Percentiles rank a stretch among this genome's conserved stretches.
These are phyloP conservation scores for Hippopotamus amphibius DNA, from an alignment of 2,113 vertebrate species.

Conservation along the genomic window DNA sequence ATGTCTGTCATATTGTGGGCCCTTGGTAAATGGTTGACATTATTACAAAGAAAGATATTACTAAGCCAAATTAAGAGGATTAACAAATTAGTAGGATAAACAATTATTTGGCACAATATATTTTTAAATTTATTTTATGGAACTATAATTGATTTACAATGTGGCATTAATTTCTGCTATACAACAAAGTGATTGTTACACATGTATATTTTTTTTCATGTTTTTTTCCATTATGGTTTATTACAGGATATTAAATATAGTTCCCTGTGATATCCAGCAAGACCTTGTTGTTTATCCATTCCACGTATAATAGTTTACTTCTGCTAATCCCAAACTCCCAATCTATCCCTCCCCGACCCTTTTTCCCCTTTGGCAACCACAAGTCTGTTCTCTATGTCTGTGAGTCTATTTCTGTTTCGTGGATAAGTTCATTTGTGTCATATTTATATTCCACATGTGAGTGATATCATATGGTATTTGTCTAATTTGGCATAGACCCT, in stretches of 20 bases:
- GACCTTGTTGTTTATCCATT: not conserved
- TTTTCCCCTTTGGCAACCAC: not conserved
- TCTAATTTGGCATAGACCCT: not conserved
- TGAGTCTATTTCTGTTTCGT: not conserved
- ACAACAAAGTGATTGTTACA: not conserved
- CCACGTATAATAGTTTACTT: not conserved
- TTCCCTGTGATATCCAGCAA: not conserved
- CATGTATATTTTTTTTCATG: not conserved
- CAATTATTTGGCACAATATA: not conserved
- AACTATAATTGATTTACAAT: not conserved
- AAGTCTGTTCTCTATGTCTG: not conserved
- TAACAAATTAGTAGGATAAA: constrained; percentile 28
- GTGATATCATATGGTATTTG: not conserved
- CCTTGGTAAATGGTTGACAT: constrained; percentile 2
- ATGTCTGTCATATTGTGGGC: not conserved
- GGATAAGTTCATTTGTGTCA: not conserved
- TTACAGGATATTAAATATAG: not conserved
- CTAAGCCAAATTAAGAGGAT: constrained; percentile 21
- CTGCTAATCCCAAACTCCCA: not conserved
- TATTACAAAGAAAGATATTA: constrained; percentile 45
- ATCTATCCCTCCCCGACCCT: not conserved
- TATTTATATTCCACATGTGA: not conserved
- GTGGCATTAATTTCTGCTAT: not conserved
- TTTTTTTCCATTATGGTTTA: not conserved
- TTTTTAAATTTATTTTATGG: not conserved